Evolutionary conservation across 2,797 vertebrate species (phyloP).

Genomic region (Rhinogobio ventralis): DNA sequence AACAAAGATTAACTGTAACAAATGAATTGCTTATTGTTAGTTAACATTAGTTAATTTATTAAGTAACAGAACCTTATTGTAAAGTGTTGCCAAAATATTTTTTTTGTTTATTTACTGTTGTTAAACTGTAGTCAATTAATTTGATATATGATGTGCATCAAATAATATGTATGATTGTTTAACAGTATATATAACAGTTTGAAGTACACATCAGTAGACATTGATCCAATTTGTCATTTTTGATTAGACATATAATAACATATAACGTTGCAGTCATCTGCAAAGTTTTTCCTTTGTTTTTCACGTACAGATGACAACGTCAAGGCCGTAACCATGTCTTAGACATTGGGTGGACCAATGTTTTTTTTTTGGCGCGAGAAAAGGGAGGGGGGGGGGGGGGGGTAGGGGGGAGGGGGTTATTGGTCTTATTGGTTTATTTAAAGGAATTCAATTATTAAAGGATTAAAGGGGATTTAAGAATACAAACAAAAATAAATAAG

Average conservation of each 20-base stretch:
- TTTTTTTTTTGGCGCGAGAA: no score
- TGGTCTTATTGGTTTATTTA: no score
- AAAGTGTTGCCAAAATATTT: neutral
- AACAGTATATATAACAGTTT: neutral
- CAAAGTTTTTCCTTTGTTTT: neutral
- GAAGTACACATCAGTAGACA: neutral
- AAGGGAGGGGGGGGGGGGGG: no score
- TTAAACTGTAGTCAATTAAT: neutral
- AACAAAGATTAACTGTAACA: neutral
- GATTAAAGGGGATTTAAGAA: no score
- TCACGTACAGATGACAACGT: neutral
- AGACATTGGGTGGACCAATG: no score
- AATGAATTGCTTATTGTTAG: neutral
- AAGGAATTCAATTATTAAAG: no score
- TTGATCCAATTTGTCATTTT: neutral
- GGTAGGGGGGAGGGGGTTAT: no score
- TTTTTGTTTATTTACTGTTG: neutral
- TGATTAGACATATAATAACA: neutral
- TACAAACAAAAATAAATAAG: no score
- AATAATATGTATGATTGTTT: neutral
- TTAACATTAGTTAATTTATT: neutral
- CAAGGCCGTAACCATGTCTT: no score
- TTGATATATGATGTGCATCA: neutral
- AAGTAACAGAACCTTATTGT: neutral
- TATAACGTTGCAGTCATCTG: neutral